These are phyloP conservation scores for Sepioteuthis lessoniana DNA, from an alignment of 2,888 invertebrate genomes.

Conservation along the genomic window DNA sequence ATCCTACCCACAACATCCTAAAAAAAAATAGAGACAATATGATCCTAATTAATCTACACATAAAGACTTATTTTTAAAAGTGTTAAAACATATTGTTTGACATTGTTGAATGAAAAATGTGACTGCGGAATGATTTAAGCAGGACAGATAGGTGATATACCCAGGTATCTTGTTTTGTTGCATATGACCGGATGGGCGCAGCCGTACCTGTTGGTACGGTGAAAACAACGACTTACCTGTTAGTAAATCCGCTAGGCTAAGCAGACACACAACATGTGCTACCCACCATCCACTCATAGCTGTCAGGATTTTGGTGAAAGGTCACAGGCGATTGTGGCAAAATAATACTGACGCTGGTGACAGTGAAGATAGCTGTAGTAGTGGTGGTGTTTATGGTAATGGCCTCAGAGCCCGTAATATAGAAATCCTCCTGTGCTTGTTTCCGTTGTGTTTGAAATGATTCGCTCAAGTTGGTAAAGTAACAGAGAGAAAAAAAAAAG, in stretches of 20 bases:
- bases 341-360: not conserved
- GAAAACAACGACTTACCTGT: constrained; percentile 10
- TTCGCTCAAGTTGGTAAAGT: not conserved
- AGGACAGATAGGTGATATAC: not conserved
- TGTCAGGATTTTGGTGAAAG: not conserved
- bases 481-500: not conserved
- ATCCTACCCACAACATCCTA: no score
- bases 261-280: constrained; percentile 21
- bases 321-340: constrained; percentile 2
- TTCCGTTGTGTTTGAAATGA: not conserved
- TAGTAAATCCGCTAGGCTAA: constrained; percentile 33
- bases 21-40: no score
- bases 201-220: not conserved
- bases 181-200: not conserved
- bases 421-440: not conserved
- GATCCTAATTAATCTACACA: not conserved
- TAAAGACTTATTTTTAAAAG: not conserved
- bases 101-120: not conserved
- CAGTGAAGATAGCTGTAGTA: not conserved
- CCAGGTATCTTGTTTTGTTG: no score
- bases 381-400: no score
- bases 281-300: constrained; percentile 23
- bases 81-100: no score
- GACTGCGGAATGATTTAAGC: not conserved
- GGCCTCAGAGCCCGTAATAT: no score